Percentiles rank a stretch among this genome's conserved stretches.
Evolutionary conservation across 2,797 vertebrate species (phyloP).

Genomic region (Poecile montanus): DNA sequence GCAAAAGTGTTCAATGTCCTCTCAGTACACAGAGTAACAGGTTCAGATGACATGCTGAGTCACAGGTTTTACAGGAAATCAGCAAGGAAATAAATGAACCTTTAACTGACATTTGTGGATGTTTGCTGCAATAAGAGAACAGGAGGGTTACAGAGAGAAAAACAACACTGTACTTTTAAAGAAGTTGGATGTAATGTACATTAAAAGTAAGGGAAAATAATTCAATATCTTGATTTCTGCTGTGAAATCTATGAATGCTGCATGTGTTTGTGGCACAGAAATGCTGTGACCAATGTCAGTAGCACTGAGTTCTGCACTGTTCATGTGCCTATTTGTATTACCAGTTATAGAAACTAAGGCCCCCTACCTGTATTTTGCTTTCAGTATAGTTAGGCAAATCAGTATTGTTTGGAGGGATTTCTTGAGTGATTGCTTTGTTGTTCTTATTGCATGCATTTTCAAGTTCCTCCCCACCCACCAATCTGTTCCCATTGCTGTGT

Average conservation of each 20-base stretch:
- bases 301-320: not conserved
- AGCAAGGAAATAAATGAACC: slow-evolving; percentile 47
- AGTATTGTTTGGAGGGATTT: not conserved
- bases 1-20: slow-evolving; percentile 21
- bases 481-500: not conserved
- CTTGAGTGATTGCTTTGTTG: not conserved
- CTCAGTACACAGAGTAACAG: slow-evolving; percentile 13
- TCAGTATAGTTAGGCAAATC: not conserved
- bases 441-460: not conserved
- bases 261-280: not conserved
- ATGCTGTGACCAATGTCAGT: not conserved
- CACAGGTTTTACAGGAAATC: slow-evolving; percentile 52
- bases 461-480: not conserved
- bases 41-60: slow-evolving; percentile 38
- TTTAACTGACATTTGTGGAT: slow-evolving; percentile 30
- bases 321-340: not conserved
- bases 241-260: not conserved
- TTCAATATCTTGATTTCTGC: not conserved
- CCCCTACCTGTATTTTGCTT: not conserved
- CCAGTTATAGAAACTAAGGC: not conserved
- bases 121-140: not conserved
- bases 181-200: not conserved
- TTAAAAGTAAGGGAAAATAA: not conserved
- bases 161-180: not conserved
- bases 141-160: not conserved